Base-by-base conservation (phyloP, 2,797 vertebrate genomes). In the Epinephelus awoara region DNA sequence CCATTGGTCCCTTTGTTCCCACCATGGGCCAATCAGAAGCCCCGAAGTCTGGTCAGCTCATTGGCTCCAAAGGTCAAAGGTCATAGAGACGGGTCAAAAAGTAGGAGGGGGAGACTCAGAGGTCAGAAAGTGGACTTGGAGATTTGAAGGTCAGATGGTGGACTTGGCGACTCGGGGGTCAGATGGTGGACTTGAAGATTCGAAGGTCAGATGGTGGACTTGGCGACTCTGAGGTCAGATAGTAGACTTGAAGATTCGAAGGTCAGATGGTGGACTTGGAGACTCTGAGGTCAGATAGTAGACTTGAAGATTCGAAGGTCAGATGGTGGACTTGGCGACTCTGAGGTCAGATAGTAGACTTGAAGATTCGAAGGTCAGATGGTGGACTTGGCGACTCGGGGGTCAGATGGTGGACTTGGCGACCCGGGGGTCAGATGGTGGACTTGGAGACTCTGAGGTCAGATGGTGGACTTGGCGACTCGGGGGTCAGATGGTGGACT, bases 271-370 rank as follows among this genome's bases (percentile, higher is more conserved):
- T 68, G 49, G 65, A 62, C 70, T 63, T 0, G 38, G 57, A 42
- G 42, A 25, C 46, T 34, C 1, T 13, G 10, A 15, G 40, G 52
- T 29, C 52, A 58, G 51, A 67, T 12, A 8, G 34, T 44, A 38
- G 51, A 46, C 52, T 0, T 27, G 51, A 51, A 64, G 55, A 27
- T 10, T 42, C 4, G 27, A 0, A 6, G 50, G 64, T 87, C 79
- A 91, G 82, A 98, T 96, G 87, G 94, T 95, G 77, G 93, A 96
- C 90, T 97, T 97, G 86, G 97, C 97, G 94, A 99, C 98, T 27
- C 0, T 3, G 1, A 5, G 27, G 27, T 27, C 27, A 27, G 27
- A 27, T 27, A 1, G 27, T 27, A 4, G 27, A 27, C 27, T 1
- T 27, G 78, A 97, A 98, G 86, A 99, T 92, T 84, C 94, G 88